Base-by-base conservation (phyloP, 1,140 invertebrate species). In the Aphis craccivora region DNA sequence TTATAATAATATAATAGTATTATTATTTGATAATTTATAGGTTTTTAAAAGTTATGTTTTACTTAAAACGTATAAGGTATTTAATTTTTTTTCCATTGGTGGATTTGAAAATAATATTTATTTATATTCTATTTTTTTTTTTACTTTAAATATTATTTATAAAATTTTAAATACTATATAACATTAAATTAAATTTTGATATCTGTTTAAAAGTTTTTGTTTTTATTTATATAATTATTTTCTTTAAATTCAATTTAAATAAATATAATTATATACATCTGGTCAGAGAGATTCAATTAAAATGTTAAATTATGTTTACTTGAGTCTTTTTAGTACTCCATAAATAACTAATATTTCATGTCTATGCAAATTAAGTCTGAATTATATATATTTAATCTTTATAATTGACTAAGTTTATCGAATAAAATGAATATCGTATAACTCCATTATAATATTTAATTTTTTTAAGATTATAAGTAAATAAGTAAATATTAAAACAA, bases 291-390 rank as follows among this genome's bases (percentile, higher is more conserved):
- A 76, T 76, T 18, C 60, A n/a, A 76, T 76, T 76, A 76, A 76
- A 76, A 76, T 76, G n/a, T 76, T 76, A 76, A 76, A 76, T 76
- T 76, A 67, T 67, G 60, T 76, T 76, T 76, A 76, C 60, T n/a
- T 76, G 60, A 76, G n/a, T 76, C 60, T 4, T 76, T 76, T 76
- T n/a, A 76, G 60, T 76, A n/a, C 30, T 76, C 30, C 14, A 76
- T 18, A 76, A 76, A 76, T 76, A 76, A 1, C 30, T 76, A 18
- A 22, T 76, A 76, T 5, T 76, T 20, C 30, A 14, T 18, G n/a
- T 76, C 30, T n/a, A 30, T 76, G n/a, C n/a, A 4, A 14, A 76
- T 76, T n/a, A n/a, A 76, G 30, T 76, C 14, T 76, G n/a, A 35
- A 67, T 18, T 67, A 45, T 45, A 45, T 45, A 14, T 51, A 51